phyloP scores from a whole-genome alignment of 2,113 vertebrate genomes.

The Megalops atlanticus region DNA sequence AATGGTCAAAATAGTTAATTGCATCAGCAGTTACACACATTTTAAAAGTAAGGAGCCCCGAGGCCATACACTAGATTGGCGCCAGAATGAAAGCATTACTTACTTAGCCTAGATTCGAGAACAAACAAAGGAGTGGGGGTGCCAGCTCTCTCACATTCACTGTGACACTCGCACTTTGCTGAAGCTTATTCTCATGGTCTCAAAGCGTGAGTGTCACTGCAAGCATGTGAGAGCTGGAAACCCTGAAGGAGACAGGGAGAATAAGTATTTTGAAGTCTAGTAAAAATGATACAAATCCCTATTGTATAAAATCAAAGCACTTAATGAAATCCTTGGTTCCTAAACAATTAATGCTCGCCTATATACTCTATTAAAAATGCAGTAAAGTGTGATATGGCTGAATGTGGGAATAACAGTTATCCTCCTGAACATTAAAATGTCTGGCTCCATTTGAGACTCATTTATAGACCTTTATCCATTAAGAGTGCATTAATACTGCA shows the following conservation, averaged over 20 bases:
- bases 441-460: conserved; percentile 68
- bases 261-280: conserved; percentile 44
- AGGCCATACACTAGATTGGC: too few relatives aligned
- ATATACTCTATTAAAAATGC: conserved; percentile 68
- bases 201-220: too few relatives aligned
- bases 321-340: conserved; percentile 65
- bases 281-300: conserved; percentile 46
- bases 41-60: too few relatives aligned
- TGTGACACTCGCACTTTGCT: too few relatives aligned
- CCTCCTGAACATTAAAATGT: conserved; percentile 66
- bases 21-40: too few relatives aligned
- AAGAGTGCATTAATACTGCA: conserved; percentile 74
- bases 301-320: conserved; percentile 47
- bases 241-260: conserved; percentile 42
- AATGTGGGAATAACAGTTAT: conserved; percentile 68
- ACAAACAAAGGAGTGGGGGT: too few relatives aligned
- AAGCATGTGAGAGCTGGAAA: too few relatives aligned
- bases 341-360: conserved; percentile 71
- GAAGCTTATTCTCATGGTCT: too few relatives aligned
- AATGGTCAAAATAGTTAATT: too few relatives aligned
- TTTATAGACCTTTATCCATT: conserved; percentile 69
- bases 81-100: too few relatives aligned
- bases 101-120: too few relatives aligned
- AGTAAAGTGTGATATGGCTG: conserved; percentile 61
- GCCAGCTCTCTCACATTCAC: too few relatives aligned